phyloP scores from a whole-genome alignment of 2,113 vertebrate species.

The Ahaetulla prasina region DNA sequence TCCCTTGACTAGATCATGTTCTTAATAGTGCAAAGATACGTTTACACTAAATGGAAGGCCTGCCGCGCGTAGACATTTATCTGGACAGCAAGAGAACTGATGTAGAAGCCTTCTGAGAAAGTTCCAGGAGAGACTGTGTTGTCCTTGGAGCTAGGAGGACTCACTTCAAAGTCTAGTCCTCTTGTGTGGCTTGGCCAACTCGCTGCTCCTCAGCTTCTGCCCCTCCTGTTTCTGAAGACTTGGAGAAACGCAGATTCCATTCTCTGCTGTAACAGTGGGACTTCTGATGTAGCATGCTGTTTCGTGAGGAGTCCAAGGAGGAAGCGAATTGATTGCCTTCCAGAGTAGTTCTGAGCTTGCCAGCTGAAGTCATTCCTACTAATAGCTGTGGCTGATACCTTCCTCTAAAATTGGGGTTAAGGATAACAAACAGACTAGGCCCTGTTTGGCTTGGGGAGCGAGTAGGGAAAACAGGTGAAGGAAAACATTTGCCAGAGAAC shows the following conservation, averaged over 20 bases:
- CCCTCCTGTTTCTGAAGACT: neutral
- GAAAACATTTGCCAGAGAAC: neutral
- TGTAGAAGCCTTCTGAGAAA: neutral
- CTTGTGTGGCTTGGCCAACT: conserved; percentile 5
- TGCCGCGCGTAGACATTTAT: neutral
- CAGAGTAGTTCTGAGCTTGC: neutral
- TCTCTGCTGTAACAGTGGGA: neutral
- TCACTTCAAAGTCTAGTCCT: conserved; percentile 7
- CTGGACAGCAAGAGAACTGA: neutral
- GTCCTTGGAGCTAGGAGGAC: neutral
- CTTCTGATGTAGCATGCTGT: neutral
- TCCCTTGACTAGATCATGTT: neutral
- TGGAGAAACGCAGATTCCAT: neutral
- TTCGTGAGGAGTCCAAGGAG: neutral
- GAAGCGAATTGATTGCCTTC: neutral
- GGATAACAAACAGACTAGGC: neutral
- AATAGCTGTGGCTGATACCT: neutral
- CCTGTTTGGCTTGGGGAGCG: neutral
- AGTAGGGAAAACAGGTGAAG: neutral
- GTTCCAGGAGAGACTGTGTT: conserved; percentile 8
- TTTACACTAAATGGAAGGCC: neutral
- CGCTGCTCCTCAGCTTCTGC: neutral
- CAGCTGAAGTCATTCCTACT: neutral
- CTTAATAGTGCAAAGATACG: neutral
- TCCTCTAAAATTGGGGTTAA: neutral